These are phyloP conservation scores for Physocephala rufipes DNA, from an alignment of 2,888 invertebrate species.

Conservation along the genomic window DNA sequence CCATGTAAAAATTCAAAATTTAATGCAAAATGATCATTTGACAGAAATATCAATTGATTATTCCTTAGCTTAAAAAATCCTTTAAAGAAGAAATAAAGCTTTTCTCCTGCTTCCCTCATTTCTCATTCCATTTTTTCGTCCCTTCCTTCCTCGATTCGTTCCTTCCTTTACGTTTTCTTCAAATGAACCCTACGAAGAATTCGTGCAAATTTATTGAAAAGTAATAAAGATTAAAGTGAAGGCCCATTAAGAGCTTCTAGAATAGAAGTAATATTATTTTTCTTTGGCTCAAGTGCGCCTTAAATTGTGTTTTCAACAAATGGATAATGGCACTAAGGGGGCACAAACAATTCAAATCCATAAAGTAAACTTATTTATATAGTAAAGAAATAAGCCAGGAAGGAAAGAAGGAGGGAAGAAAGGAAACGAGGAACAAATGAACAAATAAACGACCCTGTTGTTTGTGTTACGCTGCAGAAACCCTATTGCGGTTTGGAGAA, in stretches of 20 bases:
- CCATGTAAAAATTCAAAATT: not conserved
- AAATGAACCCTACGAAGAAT: not conserved
- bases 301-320: not conserved
- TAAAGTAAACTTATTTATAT: slow-evolving; percentile 15
- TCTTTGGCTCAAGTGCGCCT: not conserved
- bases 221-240: not conserved
- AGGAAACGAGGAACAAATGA: not conserved
- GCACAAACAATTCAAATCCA: slow-evolving; percentile 20
- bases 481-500: no score
- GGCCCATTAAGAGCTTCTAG: not conserved
- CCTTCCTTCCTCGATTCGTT: not conserved
- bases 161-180: not conserved
- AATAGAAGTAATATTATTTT: no score
- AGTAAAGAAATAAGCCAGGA: not conserved
- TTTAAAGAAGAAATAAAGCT: no score
- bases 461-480: not conserved
- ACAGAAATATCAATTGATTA: slow-evolving; percentile 63
- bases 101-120: no score
- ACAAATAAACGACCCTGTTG: not conserved
- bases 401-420: not conserved
- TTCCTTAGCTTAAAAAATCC: no score
- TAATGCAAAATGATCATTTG: slow-evolving; percentile 45
- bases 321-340: slow-evolving; percentile 16
- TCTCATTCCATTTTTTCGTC: no score
- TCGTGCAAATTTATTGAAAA: not conserved